These are phyloP conservation scores for Zosterops borbonicus DNA, from an alignment of 2,113 vertebrate genomes.

Conservation along the genomic window DNA sequence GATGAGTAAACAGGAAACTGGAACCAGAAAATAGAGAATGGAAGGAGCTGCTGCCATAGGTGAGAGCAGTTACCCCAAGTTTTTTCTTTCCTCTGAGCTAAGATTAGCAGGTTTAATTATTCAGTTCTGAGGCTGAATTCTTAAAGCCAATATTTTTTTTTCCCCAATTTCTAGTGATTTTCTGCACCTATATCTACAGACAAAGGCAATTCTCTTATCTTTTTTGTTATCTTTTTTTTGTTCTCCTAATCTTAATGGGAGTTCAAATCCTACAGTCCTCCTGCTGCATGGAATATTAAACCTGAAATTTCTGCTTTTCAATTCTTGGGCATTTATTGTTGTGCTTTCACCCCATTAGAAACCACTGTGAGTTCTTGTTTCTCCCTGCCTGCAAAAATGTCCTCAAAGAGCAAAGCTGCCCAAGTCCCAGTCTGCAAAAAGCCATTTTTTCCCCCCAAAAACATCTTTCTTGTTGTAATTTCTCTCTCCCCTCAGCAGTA, in stretches of 20 bases:
- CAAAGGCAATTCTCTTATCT: neutral
- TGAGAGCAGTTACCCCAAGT: neutral
- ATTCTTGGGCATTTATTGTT: neutral
- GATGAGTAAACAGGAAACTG: conserved; percentile 35
- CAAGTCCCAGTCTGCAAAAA: neutral
- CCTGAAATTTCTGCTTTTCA: neutral
- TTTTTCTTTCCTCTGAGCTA: neutral
- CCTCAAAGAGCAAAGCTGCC: neutral
- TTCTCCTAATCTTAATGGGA: neutral
- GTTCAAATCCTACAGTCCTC: neutral
- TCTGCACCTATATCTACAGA: neutral
- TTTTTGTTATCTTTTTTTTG: neutral
- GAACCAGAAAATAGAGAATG: neutral
- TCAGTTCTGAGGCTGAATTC: neutral
- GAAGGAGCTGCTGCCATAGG: neutral
- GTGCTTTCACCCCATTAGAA: neutral
- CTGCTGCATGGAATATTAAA: neutral
- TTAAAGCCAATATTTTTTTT: neutral
- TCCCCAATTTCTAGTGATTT: neutral
- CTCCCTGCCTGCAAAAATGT: neutral
- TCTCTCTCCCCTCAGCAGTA: neutral
- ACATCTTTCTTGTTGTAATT: neutral
- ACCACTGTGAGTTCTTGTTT: neutral
- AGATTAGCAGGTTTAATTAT: neutral
- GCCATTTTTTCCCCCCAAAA: neutral